phyloP scores from a whole-genome alignment of 2,888 invertebrate species.

The Craniophora ligustri region DNA sequence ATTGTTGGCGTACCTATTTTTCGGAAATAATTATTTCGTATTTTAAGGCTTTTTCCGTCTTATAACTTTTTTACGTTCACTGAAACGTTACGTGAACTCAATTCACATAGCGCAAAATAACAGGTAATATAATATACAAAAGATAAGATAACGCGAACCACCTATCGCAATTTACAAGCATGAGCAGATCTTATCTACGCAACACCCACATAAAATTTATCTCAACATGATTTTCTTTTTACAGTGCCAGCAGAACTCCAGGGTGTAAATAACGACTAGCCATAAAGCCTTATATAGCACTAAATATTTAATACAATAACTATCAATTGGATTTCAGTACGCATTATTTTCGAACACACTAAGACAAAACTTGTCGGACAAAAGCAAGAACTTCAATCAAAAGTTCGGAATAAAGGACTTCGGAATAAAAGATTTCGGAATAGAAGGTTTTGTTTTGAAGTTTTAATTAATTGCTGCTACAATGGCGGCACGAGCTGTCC shows the following conservation, averaged over 20 bases:
- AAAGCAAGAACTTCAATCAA: slow-evolving; percentile 16
- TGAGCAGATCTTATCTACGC: slow-evolving; percentile 30
- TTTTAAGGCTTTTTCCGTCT: no score
- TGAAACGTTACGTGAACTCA: no score
- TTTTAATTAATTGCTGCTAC: slow-evolving; percentile 37
- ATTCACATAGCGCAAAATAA: no score
- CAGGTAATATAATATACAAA: not conserved
- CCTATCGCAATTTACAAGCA: slow-evolving; percentile 19
- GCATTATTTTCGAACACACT: slow-evolving; percentile 4
- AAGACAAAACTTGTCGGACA: slow-evolving; percentile 10
- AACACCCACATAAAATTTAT: slow-evolving; percentile 21
- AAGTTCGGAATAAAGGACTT: slow-evolving; percentile 16
- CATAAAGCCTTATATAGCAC: slow-evolving; percentile 26
- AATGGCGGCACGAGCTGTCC: slow-evolving; percentile 14
- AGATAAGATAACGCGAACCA: slow-evolving; percentile 1
- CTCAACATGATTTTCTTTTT: slow-evolving; percentile 25
- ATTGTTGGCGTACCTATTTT: no score
- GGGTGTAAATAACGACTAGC: slow-evolving; percentile 14
- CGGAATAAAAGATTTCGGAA: slow-evolving; percentile 23
- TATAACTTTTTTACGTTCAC: no score
- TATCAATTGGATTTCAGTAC: slow-evolving; percentile 23
- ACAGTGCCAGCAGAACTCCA: not conserved
- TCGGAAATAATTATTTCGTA: no score
- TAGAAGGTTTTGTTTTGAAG: slow-evolving; percentile 36
- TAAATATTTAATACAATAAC: slow-evolving; percentile 27